Evolutionary conservation across 2,113 vertebrate species (phyloP).

Genomic region (Lonchura striata): DNA sequence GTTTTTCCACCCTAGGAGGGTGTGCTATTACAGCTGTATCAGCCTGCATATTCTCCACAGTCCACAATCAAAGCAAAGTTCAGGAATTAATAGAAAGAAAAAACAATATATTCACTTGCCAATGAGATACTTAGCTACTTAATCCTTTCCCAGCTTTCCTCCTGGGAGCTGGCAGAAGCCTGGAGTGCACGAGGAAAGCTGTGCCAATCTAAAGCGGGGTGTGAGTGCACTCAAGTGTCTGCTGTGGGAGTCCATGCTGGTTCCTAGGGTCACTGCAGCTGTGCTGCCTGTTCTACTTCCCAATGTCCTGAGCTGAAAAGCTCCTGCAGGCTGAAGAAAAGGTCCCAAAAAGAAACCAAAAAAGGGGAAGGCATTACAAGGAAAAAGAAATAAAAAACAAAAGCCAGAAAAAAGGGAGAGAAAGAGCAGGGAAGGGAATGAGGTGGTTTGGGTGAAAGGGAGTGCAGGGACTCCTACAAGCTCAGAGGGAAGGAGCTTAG

Average conservation of each 20-base stretch:
- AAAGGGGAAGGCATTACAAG: not conserved
- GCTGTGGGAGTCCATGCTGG: not conserved
- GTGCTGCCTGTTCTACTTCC: not conserved
- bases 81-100: conserved; percentile 16
- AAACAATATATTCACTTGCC: not conserved
- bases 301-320: not conserved
- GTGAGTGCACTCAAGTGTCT: not conserved
- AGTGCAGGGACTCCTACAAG: not conserved
- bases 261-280: not conserved
- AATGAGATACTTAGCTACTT: not conserved
- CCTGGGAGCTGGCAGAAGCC: not conserved
- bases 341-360: not conserved
- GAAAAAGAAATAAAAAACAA: not conserved
- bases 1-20: conserved; percentile 16
- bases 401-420: not conserved
- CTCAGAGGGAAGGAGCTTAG: not conserved
- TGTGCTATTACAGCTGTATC: conserved; percentile 12
- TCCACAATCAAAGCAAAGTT: conserved; percentile 3
- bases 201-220: not conserved
- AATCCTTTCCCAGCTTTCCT: conserved; percentile 2
- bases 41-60: not conserved
- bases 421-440: not conserved
- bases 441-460: not conserved
- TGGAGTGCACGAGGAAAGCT: not conserved
- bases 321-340: not conserved